Evolutionary conservation across 1,140 invertebrate species (phyloP).

Genomic region (Saccostrea glomerata): DNA sequence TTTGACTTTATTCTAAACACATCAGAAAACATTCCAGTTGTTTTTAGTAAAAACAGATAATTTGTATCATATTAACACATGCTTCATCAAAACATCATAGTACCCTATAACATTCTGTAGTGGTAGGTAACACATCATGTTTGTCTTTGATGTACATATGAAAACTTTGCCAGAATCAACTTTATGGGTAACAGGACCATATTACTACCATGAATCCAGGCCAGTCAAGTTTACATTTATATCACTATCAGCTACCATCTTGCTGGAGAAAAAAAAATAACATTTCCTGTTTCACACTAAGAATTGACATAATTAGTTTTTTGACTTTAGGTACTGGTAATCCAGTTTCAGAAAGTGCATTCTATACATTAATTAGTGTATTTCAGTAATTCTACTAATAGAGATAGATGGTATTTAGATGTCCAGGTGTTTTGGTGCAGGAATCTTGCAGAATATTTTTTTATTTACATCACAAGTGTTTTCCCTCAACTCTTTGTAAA

Average conservation of each 20-base stretch:
- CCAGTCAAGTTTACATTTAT: background rate
- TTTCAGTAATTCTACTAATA: background rate
- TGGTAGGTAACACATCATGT: background rate
- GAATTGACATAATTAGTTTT: slow-evolving; percentile 11
- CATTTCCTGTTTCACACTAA: slow-evolving; percentile 27
- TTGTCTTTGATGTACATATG: slow-evolving; percentile 7
- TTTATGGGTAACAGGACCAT: background rate
- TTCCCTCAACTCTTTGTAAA: background rate
- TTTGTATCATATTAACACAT: slow-evolving; percentile 21
- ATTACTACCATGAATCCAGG: background rate
- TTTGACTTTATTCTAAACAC: background rate
- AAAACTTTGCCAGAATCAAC: background rate
- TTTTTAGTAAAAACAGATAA: slow-evolving; percentile 25
- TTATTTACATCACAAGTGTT: background rate
- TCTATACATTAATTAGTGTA: background rate
- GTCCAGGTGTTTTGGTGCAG: background rate
- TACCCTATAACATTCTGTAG: background rate
- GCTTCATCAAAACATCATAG: background rate
- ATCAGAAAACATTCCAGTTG: slow-evolving; percentile 1
- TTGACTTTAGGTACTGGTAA: too few relatives aligned
- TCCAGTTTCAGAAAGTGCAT: too few relatives aligned
- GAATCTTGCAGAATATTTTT: background rate
- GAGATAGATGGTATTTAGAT: background rate
- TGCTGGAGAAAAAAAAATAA: background rate
- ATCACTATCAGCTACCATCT: slow-evolving; percentile 20